phyloP scores from a whole-genome alignment of 2,797 vertebrate genomes.

The Triplophysa yarkandensis region DNA sequence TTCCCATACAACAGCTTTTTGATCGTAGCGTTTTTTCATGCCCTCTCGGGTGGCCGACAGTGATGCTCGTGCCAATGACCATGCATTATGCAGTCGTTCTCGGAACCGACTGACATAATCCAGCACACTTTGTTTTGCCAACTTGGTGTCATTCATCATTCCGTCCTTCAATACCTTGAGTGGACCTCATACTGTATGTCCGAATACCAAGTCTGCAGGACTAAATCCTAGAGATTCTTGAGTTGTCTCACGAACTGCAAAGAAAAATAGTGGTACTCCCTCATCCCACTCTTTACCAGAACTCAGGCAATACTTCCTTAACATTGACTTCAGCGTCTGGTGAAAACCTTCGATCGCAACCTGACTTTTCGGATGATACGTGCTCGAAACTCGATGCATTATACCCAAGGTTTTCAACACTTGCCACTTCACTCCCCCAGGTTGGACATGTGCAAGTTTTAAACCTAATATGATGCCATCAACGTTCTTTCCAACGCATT shows the following conservation, averaged over 20 bases:
- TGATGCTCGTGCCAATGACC: neutral
- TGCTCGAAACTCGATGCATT: neutral
- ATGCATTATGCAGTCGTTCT: neutral
- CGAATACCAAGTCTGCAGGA: neutral
- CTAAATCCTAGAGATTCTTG: neutral
- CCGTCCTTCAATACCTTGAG: neutral
- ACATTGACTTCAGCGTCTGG: neutral
- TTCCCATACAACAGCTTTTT: neutral
- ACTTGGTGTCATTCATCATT: neutral
- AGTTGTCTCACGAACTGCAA: neutral
- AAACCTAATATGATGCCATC: too few relatives aligned
- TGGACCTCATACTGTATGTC: neutral
- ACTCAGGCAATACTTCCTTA: neutral
- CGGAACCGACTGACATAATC: neutral
- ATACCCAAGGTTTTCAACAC: neutral
- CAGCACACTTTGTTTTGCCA: neutral
- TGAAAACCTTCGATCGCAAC: neutral
- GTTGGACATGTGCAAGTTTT: too few relatives aligned
- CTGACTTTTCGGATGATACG: neutral
- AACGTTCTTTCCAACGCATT: too few relatives aligned
- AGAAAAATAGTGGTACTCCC: neutral
- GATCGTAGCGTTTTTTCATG: neutral
- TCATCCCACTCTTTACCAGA: neutral
- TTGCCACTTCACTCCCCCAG: too few relatives aligned
- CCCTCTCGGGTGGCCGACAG: too few relatives aligned